Conservation (phyloP, 2,797 vertebrate species). For the Leptatherina wallacei region DNA sequence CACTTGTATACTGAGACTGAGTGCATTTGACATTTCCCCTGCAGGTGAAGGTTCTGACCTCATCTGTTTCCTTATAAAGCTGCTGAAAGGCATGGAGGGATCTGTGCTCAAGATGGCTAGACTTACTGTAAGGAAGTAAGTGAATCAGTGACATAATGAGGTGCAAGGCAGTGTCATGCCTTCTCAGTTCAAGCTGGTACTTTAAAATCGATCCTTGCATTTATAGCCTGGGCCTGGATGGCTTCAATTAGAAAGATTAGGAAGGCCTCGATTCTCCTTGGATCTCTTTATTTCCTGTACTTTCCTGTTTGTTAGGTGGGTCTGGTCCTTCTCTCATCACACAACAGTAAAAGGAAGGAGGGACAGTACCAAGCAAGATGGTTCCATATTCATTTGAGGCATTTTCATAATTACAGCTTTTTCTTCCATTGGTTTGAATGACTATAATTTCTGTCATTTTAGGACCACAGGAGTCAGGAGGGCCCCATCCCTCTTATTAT, state of each 20-base stretch:
- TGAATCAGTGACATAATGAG: constrained; percentile 64
- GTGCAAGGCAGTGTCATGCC: constrained; percentile 51
- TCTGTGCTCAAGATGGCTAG: constrained; percentile 14
- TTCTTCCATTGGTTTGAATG: constrained; percentile 34
- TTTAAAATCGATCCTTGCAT: constrained; percentile 66
- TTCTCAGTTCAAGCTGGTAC: constrained; percentile 53
- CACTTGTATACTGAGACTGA: constrained; percentile 17
- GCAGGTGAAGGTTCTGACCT: constrained; percentile 36
- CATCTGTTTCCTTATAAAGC: constrained; percentile 30
- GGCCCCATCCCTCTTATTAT: constrained; percentile 29
- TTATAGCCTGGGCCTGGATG: constrained; percentile 35
- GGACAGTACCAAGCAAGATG: constrained; percentile 12
- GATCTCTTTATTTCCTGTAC: constrained; percentile 1
- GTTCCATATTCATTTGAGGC: constrained; percentile 32
- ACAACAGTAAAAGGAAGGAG: neutral
- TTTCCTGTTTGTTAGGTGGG: neutral
- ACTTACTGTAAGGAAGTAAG: constrained; percentile 35
- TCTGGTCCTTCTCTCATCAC: neutral
- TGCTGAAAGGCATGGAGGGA: constrained; percentile 15
- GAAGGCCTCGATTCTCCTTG: constrained; percentile 28
- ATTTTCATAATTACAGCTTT: constrained; percentile 65
- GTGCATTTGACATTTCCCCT: neutral
- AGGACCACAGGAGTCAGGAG: constrained; percentile 36
- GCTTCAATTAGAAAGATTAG: constrained; percentile 45
- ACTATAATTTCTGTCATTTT: constrained; percentile 63